Conservation (phyloP, 2,113 vertebrate genomes). For the Centropus bengalensis region DNA sequence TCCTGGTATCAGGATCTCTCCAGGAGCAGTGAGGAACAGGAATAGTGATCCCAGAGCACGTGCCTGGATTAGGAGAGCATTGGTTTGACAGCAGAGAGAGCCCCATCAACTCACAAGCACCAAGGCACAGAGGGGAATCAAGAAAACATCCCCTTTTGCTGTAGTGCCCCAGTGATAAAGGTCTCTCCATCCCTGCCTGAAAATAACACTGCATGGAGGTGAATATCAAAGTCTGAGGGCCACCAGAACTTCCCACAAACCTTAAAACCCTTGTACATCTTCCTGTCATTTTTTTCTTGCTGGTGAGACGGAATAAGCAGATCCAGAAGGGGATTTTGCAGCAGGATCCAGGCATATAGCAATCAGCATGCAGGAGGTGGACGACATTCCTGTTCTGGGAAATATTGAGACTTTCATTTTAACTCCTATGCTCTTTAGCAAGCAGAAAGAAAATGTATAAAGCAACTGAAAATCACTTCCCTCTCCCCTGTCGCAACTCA, state of each 20-base stretch:
- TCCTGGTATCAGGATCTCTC: not conserved
- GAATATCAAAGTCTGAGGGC: not conserved
- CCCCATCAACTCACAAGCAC: not conserved
- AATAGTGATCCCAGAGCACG: not conserved
- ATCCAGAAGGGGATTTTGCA: not conserved
- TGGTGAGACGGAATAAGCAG: not conserved
- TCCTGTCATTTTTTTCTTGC: not conserved
- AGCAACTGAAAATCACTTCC: not conserved
- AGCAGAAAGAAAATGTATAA: not conserved
- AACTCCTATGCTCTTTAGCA: not conserved
- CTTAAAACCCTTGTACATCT: not conserved
- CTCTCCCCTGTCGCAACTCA: not conserved
- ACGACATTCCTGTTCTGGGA: not conserved
- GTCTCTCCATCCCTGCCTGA: not conserved
- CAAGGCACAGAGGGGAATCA: accelerated
- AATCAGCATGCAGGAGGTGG: accelerated
- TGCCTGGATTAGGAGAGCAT: not conserved
- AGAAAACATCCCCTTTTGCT: not conserved
- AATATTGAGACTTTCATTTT: not conserved
- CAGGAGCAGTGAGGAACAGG: not conserved
- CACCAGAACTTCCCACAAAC: not conserved
- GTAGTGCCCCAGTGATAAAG: accelerated
- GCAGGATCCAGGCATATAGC: not conserved
- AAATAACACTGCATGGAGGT: accelerated
- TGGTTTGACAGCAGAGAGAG: not conserved